Base-by-base conservation (phyloP, 2,888 invertebrate genomes). In the Drosophila infuscata region DNA sequence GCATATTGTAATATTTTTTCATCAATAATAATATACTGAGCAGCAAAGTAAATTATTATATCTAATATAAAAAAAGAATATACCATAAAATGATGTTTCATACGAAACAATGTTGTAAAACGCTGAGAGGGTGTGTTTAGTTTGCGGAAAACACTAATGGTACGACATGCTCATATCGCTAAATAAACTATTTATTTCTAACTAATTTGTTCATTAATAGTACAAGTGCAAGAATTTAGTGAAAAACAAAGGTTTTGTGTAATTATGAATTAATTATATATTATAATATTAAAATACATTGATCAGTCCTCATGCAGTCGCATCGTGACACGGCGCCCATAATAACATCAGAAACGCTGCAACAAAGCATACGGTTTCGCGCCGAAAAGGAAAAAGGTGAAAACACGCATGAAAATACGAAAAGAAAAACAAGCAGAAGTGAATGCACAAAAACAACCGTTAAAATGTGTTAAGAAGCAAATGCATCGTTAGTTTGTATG, bases 341-440 rank as follows among this genome's bases (percentile, higher is more conserved):
- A 83, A 82, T 78, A 88, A 81, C 81, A 79, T 60, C 66, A 61
- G 52, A 67, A 81, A 85, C 84, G 88, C 89, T 89, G 77, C 82
- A 84, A 84, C 89, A 89, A 89, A 89, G 89, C 89, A 89, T 77
- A 87, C 76, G 80, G 61, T 86, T 86, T 86, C 85, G 89, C 85
- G 85, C 85, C 85, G 89, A 86, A 86, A 86, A 89, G 59, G 62
- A 82, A 82, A 73, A 84, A 68, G 60, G 74, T 69, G 76, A 79
- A 75, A 72, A 70, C 70, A 79, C 70, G 38, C 57, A 76, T 54
- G 56, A 69, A 74, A 52, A 12, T 38, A 58, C 52, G 33, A 38
- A 66, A 70, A 63, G 72, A 69, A 35, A n/a, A 53, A 60, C 35
- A 69, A 71, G 54, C 25, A 48, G 35, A 46, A 43, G 48, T 56